A percentile compares a stretch with the other conserved stretches of the same genome.
These are phyloP conservation scores for Xylota segnis DNA, from an alignment of 2,888 invertebrate genomes.

Conservation along the genomic window DNA sequence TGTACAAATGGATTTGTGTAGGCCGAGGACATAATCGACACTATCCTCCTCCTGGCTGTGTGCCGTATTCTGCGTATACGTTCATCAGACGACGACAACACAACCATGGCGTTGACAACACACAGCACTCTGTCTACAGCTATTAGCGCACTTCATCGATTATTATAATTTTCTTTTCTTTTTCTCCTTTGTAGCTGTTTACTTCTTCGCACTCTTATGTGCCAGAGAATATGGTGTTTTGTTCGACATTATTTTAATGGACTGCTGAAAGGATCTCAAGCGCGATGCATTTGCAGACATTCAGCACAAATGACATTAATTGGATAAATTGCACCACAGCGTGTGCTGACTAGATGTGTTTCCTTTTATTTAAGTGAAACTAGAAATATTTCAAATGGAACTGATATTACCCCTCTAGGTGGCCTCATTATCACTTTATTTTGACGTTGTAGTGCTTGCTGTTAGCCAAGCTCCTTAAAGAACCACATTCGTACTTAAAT, in stretches of 20 bases:
- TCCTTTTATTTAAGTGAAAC: background rate
- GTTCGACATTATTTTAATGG: slow-evolving; percentile 66
- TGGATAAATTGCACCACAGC: slow-evolving; percentile 54
- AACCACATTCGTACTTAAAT: background rate
- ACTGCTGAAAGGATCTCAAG: slow-evolving; percentile 51
- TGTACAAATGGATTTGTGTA: slow-evolving; percentile 76
- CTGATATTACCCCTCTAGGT: slow-evolving; percentile 27
- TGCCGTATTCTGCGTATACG: slow-evolving; percentile 19
- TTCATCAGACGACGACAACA: slow-evolving; percentile 63
- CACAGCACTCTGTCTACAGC: slow-evolving; percentile 69
- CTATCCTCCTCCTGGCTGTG: slow-evolving; percentile 56
- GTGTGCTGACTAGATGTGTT: slow-evolving; percentile 6
- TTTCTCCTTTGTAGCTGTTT: background rate
- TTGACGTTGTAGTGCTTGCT: background rate
- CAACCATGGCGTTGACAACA: slow-evolving; percentile 69
- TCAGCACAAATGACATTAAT: slow-evolving; percentile 63
- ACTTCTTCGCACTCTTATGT: background rate
- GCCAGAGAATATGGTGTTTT: slow-evolving; percentile 26
- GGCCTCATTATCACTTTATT: slow-evolving; percentile 31
- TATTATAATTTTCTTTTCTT: slow-evolving; percentile 63
- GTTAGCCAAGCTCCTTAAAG: background rate
- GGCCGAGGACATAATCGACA: slow-evolving; percentile 76
- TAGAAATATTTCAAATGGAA: slow-evolving; percentile 24
- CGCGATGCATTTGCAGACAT: slow-evolving; percentile 41
- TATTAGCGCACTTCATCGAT: slow-evolving; percentile 77